Conservation (phyloP, 2,113 vertebrate genomes). For the Oncorhynchus masou region DNA sequence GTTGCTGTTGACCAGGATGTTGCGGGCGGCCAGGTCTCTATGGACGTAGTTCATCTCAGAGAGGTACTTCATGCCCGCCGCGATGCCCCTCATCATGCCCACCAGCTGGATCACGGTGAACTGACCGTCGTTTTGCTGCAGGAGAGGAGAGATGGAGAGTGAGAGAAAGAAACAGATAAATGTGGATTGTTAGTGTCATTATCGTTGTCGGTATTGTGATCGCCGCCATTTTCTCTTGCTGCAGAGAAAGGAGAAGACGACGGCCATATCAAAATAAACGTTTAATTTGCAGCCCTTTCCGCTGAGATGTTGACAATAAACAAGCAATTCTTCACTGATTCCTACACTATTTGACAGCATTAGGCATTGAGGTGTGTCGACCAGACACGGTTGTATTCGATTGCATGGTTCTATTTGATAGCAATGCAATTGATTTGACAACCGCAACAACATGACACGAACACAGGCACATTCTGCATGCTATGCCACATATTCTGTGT, state of each 20-base stretch:
- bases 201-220: background rate
- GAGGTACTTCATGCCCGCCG: slow-evolving; percentile 96
- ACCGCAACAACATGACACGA: too few relatives aligned
- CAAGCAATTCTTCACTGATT: too few relatives aligned
- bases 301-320: too few relatives aligned
- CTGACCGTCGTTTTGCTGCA: slow-evolving; percentile 96
- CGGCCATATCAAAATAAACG: slow-evolving; percentile 1
- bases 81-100: slow-evolving; percentile 96
- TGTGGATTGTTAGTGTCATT: background rate
- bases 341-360: too few relatives aligned
- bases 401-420: too few relatives aligned
- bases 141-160: background rate
- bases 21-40: slow-evolving; percentile 93
- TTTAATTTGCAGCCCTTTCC: too few relatives aligned
- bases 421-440: too few relatives aligned
- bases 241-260: slow-evolving; percentile 6
- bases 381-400: too few relatives aligned
- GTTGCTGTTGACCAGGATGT: slow-evolving; percentile 98
- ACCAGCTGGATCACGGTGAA: slow-evolving; percentile 98
- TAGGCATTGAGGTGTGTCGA: too few relatives aligned
- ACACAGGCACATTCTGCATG: too few relatives aligned
- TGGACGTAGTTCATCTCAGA: slow-evolving; percentile 98
- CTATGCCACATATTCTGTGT: background rate
- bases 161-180: background rate
- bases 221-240: background rate